These are phyloP conservation scores for Saccopteryx bilineata DNA, from an alignment of 2,113 vertebrate genomes.

Conservation along the genomic window DNA sequence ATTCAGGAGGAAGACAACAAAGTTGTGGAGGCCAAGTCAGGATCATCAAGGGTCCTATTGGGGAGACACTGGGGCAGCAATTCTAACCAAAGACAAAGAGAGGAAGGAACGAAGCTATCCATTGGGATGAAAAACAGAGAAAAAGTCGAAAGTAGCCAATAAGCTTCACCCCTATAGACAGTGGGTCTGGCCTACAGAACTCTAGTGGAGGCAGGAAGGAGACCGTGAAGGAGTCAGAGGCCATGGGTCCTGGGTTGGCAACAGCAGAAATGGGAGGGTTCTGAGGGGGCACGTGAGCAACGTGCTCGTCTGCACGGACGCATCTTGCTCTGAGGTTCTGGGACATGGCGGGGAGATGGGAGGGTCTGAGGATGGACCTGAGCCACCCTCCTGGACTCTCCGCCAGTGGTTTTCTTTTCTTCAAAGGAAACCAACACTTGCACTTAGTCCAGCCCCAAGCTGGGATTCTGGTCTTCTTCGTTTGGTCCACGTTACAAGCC, in stretches of 20 bases:
- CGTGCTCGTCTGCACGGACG: not conserved
- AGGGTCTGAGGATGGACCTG: not conserved
- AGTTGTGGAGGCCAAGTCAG: not conserved
- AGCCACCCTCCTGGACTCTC: not conserved
- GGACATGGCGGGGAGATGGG: not conserved
- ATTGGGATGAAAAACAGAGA: not conserved
- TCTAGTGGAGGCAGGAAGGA: not conserved
- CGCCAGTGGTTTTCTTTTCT: not conserved
- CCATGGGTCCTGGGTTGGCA: not conserved
- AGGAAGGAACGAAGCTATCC: not conserved
- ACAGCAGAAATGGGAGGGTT: not conserved
- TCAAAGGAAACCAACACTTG: not conserved
- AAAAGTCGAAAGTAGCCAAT: not conserved
- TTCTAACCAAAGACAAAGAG: not conserved
- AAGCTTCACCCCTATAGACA: not conserved
- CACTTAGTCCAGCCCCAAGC: not conserved
- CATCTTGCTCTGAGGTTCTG: not conserved
- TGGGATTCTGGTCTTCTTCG: not conserved
- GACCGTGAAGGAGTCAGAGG: not conserved
- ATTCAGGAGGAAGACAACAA: not conserved
- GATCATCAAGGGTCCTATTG: fast-evolving
- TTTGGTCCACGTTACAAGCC: not conserved
- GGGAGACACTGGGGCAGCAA: not conserved
- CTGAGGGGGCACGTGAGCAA: fast-evolving
- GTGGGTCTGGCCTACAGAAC: not conserved